A percentile compares a stretch with the other conserved stretches of the same genome.
Conservation (phyloP, 2,797 vertebrate species). For the Staurois parvus region DNA sequence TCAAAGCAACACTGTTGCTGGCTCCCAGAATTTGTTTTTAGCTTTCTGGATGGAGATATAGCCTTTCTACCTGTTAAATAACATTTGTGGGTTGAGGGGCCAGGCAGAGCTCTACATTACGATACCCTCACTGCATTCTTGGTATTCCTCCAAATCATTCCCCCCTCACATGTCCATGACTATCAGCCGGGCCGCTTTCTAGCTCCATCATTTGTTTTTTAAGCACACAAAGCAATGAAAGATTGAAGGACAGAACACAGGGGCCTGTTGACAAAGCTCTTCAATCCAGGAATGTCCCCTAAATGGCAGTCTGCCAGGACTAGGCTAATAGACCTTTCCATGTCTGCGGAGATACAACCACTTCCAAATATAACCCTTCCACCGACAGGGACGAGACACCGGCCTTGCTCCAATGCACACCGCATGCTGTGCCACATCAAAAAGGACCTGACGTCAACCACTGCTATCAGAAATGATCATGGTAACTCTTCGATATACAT, state of each 20-base stretch:
- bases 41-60: not conserved
- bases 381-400: not conserved
- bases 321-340: slow-evolving; percentile 33
- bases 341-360: slow-evolving; percentile 37
- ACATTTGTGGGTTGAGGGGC: not conserved
- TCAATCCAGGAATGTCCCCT: slow-evolving; percentile 54
- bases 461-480: not conserved
- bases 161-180: slow-evolving; percentile 5
- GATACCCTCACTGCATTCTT: slow-evolving; percentile 32
- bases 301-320: slow-evolving; percentile 47
- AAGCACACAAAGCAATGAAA: slow-evolving; percentile 32
- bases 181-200: slow-evolving; percentile 1
- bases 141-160: slow-evolving; percentile 15
- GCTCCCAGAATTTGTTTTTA: no score
- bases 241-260: slow-evolving; percentile 44
- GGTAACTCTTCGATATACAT: not conserved
- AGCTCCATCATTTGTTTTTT: slow-evolving; percentile 41
- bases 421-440: not conserved
- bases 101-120: not conserved
- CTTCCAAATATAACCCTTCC: slow-evolving; percentile 58
- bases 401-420: not conserved
- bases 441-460: not conserved
- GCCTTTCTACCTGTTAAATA: not conserved
- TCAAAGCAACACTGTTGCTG: no score
- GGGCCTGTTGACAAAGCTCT: slow-evolving; percentile 59